A percentile compares a stretch with the other conserved stretches of the same genome.
phyloP scores from a whole-genome alignment of 1,140 invertebrate genomes.

The Diorhabda elongata region DNA sequence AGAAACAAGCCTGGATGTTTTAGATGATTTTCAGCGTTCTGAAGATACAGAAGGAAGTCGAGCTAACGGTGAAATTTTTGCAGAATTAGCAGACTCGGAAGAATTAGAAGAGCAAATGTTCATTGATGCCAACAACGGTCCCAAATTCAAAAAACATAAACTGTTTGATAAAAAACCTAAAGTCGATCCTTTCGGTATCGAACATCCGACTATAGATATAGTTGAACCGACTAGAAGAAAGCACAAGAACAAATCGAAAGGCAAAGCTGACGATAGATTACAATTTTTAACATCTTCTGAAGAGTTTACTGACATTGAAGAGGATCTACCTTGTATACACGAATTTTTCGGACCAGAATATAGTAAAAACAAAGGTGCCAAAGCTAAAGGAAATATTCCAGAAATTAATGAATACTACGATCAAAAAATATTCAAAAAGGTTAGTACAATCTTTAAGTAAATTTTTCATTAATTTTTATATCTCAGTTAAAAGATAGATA shows the following conservation, averaged over 20 bases:
- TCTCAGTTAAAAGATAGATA: too few relatives aligned
- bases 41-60: background rate
- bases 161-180: conserved; percentile 10
- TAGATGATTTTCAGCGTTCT: conserved; percentile 18
- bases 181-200: background rate
- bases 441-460: too few relatives aligned
- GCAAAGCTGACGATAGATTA: background rate
- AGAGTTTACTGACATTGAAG: conserved; percentile 16
- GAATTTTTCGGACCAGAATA: conserved; percentile 9
- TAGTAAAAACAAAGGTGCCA: background rate
- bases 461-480: too few relatives aligned
- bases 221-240: background rate
- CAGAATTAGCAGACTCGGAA: conserved; percentile 17
- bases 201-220: conserved; percentile 4
- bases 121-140: background rate
- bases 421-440: too few relatives aligned
- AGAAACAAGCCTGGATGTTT: conserved; percentile 18
- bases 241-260: conserved; percentile 10
- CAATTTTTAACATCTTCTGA: conserved; percentile 19
- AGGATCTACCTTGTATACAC: conserved; percentile 15
- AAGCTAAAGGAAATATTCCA: background rate
- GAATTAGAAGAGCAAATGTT: conserved; percentile 7
- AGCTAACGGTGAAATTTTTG: conserved; percentile 8
- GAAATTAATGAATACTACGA: background rate
- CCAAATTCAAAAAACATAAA: conserved; percentile 1